Conservation (phyloP, 2,113 vertebrate genomes). For the Brachyhypopomus gauderio region DNA sequence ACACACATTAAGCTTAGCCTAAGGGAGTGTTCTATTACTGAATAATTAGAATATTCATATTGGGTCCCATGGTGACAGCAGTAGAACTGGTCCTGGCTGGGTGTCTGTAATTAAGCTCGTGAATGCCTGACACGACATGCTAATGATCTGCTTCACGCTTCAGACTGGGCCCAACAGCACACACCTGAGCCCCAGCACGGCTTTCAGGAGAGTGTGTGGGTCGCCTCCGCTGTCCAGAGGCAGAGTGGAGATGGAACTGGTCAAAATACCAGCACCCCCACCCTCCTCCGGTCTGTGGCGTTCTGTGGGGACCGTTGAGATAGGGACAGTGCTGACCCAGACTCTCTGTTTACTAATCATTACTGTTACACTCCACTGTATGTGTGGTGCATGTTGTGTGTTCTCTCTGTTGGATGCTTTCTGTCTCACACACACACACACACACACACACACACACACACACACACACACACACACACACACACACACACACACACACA, state of each 20-base stretch:
- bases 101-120: constrained; percentile 49
- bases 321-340: constrained; percentile 4
- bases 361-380: neutral
- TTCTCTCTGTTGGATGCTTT: neutral
- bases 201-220: constrained; percentile 4
- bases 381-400: too few species aligned
- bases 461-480: neutral
- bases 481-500: neutral
- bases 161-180: neutral
- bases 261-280: neutral
- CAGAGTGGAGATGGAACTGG: neutral
- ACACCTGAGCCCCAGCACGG: constrained; percentile 1
- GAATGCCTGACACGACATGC: constrained; percentile 40
- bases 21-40: constrained; percentile 33
- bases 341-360: constrained; percentile 28
- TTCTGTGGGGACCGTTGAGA: constrained; percentile 19
- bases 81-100: constrained; percentile 30
- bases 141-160: constrained; percentile 26
- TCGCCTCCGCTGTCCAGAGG: neutral
- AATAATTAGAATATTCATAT: constrained; percentile 53
- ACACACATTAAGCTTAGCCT: constrained; percentile 38
- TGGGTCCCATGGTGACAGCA: constrained; percentile 43
- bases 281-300: neutral
- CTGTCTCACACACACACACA: neutral
- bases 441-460: neutral